Evolutionary conservation across 1,140 invertebrate genomes (phyloP).

Genomic region (Hypsibius dujardini): DNA sequence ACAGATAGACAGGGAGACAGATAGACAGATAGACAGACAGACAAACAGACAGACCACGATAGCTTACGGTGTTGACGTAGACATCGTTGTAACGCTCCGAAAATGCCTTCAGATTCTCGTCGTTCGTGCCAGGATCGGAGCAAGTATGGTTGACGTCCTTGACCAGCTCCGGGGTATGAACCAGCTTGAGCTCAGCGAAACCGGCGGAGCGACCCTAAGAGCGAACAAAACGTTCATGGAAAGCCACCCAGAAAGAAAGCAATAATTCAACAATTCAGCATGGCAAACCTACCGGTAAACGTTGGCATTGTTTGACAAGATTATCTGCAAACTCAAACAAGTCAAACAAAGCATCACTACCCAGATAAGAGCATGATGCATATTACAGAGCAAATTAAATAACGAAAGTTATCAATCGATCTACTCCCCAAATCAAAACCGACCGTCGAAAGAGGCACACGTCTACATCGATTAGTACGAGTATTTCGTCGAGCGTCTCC

Average conservation of each 20-base stretch:
- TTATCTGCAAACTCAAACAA: background rate
- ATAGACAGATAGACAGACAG: too few species aligned
- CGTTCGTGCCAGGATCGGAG: background rate
- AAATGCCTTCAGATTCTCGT: background rate
- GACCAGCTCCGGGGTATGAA: background rate
- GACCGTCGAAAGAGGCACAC: background rate
- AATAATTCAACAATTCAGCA: conserved; percentile 11
- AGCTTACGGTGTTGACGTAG: conserved; percentile 5
- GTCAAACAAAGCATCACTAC: background rate
- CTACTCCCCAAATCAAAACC: background rate
- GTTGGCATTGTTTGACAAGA: background rate
- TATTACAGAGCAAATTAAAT: conserved; percentile 18
- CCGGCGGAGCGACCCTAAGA: background rate
- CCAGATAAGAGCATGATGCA: background rate
- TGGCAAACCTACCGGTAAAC: too few species aligned
- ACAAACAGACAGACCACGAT: background rate
- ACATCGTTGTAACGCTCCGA: background rate
- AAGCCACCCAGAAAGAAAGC: conserved; percentile 18
- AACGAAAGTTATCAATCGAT: background rate
- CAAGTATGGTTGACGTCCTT: background rate
- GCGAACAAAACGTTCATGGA: background rate
- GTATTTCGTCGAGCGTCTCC: conserved; percentile 9
- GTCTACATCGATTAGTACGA: background rate
- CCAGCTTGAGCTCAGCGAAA: background rate
- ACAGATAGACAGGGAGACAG: too few species aligned